These are phyloP conservation scores for Donacobius atricapilla DNA, from an alignment of 2,113 vertebrate genomes.

Conservation along the genomic window DNA sequence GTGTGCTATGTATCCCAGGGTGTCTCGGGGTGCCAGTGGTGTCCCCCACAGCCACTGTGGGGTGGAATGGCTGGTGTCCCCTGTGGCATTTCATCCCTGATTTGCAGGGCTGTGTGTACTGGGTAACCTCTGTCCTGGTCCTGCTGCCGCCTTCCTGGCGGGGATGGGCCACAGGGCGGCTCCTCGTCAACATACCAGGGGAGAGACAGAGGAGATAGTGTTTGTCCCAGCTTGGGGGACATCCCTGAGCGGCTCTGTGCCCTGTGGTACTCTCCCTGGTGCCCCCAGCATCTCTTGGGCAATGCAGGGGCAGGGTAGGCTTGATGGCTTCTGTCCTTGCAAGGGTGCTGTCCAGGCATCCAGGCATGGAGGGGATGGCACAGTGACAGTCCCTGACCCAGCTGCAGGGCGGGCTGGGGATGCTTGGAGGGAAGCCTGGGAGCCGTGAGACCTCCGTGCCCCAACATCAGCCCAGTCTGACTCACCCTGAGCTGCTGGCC, in stretches of 20 bases:
- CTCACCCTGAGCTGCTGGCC: background rate
- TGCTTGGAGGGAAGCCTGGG: slow-evolving; percentile 15
- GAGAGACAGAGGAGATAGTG: background rate
- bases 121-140: background rate
- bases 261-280: background rate
- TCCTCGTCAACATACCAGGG: background rate
- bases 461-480: slow-evolving; percentile 15
- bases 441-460: background rate
- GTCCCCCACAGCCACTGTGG: fast-evolving
- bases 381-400: background rate
- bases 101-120: background rate
- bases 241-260: background rate
- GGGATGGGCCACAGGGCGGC: background rate
- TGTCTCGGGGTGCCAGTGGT: background rate
- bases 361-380: fast-evolving
- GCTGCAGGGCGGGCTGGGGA: background rate
- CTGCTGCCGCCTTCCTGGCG: background rate
- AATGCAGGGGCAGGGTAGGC: background rate
- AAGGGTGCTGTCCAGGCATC: background rate
- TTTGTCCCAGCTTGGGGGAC: background rate
- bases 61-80: background rate
- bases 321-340: background rate
- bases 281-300: background rate
- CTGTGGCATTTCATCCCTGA: background rate
- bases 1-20: fast-evolving